phyloP scores from a whole-genome alignment of 1,140 invertebrate genomes.

The Hylaeus anthracinus region DNA sequence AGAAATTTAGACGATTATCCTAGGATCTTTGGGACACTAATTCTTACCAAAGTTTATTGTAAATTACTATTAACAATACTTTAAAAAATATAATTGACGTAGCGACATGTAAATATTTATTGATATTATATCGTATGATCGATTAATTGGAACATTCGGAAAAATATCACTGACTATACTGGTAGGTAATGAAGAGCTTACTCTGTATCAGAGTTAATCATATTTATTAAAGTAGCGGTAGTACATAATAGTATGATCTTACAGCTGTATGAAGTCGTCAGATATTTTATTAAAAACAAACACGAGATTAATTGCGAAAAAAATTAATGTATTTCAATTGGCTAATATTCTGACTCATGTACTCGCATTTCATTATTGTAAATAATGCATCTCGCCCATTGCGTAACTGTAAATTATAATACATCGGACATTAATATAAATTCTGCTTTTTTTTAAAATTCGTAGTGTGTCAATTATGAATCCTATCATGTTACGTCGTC shows the following conservation, averaged over 20 bases:
- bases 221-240: conserved; percentile 66
- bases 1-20: conserved; percentile 1
- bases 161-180: conserved; percentile 10
- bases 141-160: conserved; percentile 17
- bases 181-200: conserved; percentile 41
- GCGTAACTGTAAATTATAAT: conserved; percentile 59
- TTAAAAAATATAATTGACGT: conserved; percentile 22
- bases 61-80: conserved; percentile 34
- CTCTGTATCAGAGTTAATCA: conserved; percentile 74
- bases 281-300: conserved; percentile 25
- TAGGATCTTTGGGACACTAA: conserved; percentile 17
- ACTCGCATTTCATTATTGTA: conserved; percentile 67
- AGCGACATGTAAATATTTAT: conserved; percentile 28
- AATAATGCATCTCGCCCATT: conserved; percentile 68
- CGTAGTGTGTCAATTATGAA: conserved; percentile 34
- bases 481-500: conserved; percentile 1
- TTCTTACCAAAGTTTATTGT: conserved; percentile 47
- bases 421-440: conserved; percentile 43
- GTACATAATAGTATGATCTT: conserved; percentile 45
- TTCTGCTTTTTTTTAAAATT: conserved; percentile 27
- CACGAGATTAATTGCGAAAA: conserved; percentile 1
- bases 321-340: conserved; percentile 46
- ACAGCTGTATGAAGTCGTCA: conserved; percentile 21
- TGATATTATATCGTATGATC: not conserved
- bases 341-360: conserved; percentile 43